phyloP scores from a whole-genome alignment of 2,888 invertebrate genomes.

The Monopis laevigella region DNA sequence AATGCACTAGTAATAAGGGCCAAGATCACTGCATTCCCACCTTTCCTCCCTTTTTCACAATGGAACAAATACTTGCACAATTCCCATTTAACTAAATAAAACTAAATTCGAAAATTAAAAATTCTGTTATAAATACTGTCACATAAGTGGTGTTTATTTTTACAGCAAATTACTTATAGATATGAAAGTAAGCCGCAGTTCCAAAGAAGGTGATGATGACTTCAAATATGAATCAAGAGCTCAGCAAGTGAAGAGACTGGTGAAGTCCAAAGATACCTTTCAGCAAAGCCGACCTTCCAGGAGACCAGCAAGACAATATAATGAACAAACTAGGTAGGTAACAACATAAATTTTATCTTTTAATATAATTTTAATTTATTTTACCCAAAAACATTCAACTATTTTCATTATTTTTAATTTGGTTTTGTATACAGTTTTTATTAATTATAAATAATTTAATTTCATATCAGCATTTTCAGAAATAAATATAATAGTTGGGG shows the following conservation, averaged over 20 bases:
- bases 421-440: too few relatives aligned
- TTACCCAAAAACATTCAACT: too few relatives aligned
- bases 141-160: slow-evolving; percentile 13
- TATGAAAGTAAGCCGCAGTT: slow-evolving; percentile 77
- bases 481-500: too few relatives aligned
- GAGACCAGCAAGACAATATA: slow-evolving; percentile 13
- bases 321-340: slow-evolving; percentile 3
- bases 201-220: slow-evolving; percentile 37
- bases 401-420: too few relatives aligned
- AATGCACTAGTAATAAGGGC: too few relatives aligned
- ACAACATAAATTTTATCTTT: background rate
- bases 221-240: slow-evolving; percentile 43
- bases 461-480: too few relatives aligned
- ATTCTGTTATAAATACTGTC: background rate
- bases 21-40: too few relatives aligned
- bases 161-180: slow-evolving; percentile 76
- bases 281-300: slow-evolving; percentile 14
- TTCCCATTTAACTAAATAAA: background rate
- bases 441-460: too few relatives aligned
- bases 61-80: background rate
- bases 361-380: too few relatives aligned
- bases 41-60: too few relatives aligned
- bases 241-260: slow-evolving; percentile 61
- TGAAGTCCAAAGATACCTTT: slow-evolving; percentile 31
- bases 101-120: background rate